These are phyloP conservation scores for Thermophis baileyi DNA, from an alignment of 2,113 vertebrate species.

Conservation along the genomic window DNA sequence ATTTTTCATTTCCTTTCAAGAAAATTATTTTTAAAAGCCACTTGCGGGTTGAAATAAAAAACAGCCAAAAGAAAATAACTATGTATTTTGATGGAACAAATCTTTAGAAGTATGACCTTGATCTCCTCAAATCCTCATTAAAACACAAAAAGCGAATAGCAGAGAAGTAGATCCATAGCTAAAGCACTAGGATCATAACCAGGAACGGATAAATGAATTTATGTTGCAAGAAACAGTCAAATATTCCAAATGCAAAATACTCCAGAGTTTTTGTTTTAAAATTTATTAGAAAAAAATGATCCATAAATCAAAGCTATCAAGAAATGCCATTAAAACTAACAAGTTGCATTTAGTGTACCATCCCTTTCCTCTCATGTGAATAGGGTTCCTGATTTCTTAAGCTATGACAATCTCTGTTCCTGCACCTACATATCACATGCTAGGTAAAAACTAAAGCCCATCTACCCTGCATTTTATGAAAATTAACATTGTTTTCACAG, in stretches of 20 bases:
- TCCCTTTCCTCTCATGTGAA: background rate
- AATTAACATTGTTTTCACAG: background rate
- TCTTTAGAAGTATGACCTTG: background rate
- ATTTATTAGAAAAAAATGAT: background rate
- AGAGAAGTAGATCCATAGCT: background rate
- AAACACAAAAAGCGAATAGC: background rate
- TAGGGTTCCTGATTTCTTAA: background rate
- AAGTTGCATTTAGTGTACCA: background rate
- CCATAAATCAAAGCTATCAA: background rate
- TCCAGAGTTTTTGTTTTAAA: background rate
- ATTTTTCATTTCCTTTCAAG: constrained; percentile 12
- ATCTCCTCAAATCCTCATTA: constrained; percentile 8
- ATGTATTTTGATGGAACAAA: constrained; percentile 28
- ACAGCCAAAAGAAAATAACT: background rate
- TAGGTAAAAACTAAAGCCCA: background rate
- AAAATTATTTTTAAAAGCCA: background rate
- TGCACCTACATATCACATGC: background rate
- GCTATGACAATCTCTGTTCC: background rate
- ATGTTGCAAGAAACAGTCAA: background rate
- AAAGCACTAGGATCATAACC: background rate
- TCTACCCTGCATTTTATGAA: background rate
- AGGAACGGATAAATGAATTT: constrained; percentile 12
- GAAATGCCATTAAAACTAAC: background rate
- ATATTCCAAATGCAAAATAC: background rate
- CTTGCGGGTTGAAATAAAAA: constrained; percentile 6